Evolutionary conservation across 2,888 invertebrate genomes (phyloP), one percentile per base, ranked within the genome.

Genomic region (Helicoverpa assulta): DNA sequence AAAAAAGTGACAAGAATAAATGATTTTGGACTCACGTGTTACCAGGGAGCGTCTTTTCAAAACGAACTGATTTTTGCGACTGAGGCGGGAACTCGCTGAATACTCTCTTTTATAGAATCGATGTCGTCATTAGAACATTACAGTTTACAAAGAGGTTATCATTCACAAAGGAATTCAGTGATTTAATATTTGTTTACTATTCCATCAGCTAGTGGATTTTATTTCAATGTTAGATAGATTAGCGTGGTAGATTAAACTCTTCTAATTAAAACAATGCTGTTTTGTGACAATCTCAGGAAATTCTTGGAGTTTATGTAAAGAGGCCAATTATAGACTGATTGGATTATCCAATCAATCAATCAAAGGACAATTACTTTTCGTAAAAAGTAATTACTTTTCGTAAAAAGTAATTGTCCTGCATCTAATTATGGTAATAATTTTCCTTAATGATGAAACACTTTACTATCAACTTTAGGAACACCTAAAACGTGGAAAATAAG

Each of bases 121-220:
- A 5, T 29, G 59, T 54, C 69, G 65, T 19, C 10, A 47, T 58
- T 57, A 19, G 33, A n/a, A 29, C 37, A 16, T 37, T 71, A 26
- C 43, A 71, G 18, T 51, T 18, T 19, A 10, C 43, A 18, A 40
- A 55, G 19, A 72, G 59, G 66, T 65, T 71, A 72, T 72, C 71
- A 21, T 59, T 55, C 21, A 52, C 57, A 16, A 8, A 33, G 33
- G 19, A 26, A 47, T 37, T 1, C 19, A 21, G 33, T 53, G 52
- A 69, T 58, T 58, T 66, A 54, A 58, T 53, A 12, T 21, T 47
- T 47, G 47, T 47, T 47, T 16, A 40, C 6, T 47, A 16, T 47
- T 16, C 16, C 47, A 6, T 47, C 47, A 47, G 47, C n/a, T 16
- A 6, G 47, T n/a, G 6, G 6, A 6, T 47, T n/a, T 5, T 47